A percentile compares a stretch with the other conserved stretches of the same genome.
These are phyloP conservation scores for Cichlasoma orientale DNA, from an alignment of 2,797 vertebrate species.

Conservation along the genomic window DNA sequence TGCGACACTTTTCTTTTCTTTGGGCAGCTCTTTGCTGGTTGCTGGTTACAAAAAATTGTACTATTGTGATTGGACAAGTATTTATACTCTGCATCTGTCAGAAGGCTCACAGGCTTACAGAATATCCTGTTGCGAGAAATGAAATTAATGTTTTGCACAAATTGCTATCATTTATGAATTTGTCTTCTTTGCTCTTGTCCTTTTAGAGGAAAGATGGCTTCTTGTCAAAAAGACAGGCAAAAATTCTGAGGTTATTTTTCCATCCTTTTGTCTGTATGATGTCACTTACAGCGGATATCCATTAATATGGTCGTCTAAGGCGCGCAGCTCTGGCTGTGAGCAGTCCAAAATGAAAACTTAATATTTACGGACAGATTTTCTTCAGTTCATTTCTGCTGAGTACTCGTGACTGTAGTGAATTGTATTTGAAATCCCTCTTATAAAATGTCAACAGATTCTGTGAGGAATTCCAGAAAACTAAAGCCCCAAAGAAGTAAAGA, in stretches of 20 bases:
- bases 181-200: not conserved
- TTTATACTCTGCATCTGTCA: not conserved
- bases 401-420: constrained; percentile 39
- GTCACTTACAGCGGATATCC: not conserved
- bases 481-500: constrained; percentile 33
- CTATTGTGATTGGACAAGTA: not conserved
- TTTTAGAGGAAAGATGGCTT: not conserved
- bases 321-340: not conserved
- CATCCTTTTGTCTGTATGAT: not conserved
- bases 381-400: constrained; percentile 14
- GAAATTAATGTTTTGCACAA: not conserved
- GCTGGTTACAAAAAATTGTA: not conserved
- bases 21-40: not conserved
- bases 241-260: not conserved
- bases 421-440: constrained; percentile 48
- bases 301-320: not conserved
- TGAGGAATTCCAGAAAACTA: constrained; percentile 37
- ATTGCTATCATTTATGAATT: not conserved
- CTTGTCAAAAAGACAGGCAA: not conserved
- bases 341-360: not conserved
- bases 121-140: not conserved
- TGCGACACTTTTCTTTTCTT: not conserved
- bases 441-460: constrained; percentile 57
- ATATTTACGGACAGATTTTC: not conserved
- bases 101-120: not conserved